Base-by-base conservation (phyloP, 1,140 invertebrate species). In the Bradysia coprophila region DNA sequence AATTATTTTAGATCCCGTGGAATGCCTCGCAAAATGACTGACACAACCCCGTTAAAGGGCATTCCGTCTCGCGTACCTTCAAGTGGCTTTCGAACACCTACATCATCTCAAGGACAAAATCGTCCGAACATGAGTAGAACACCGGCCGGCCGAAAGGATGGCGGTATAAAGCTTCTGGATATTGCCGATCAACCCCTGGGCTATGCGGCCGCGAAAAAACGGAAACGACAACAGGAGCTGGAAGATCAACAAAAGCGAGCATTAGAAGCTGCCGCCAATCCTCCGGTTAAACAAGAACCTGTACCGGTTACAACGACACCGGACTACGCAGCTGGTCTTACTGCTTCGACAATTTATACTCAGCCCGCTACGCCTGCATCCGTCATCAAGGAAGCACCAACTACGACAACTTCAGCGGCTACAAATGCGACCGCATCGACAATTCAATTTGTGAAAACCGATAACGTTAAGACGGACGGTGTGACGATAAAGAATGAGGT, bases 11-110 rank as follows among this genome's bases (percentile, higher is more conserved):
- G 89, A 52, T 89, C 86, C 31, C 69, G 92, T 55, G 91, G 91
- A 49, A 91, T 95, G 82, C 89, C 88, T 6, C 73, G 91, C 46
- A 93, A 92, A 71, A 92, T 96, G 85, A 92, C 88, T 51, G 90
- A 95, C 60, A 86, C 86, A 83, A 89, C 89, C 8, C 89, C 90
- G 1, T 61, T 94, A 11, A 91, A 89, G 63, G 88, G 88, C 1
- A 80, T 94, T 47, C 87, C 89, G 1, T 87, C 79, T 43, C 70
- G 86, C 47, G 74, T 83, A 47, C 76, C 75, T 6, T 69, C 73
- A 5, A 53, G 57, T 3, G 66, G 74, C 28, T 58, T 74, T 41
- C 65, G 71, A 36, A 66, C 66, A 43, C 63, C 70, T 10, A 64
- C 58, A 10, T 63, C 64, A 46, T 55, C 63, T 37, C 56, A 49